Evolutionary conservation across 2,113 vertebrate species (phyloP), one percentile per base, ranked within the genome.

Genomic region (Maccullochella peelii): DNA sequence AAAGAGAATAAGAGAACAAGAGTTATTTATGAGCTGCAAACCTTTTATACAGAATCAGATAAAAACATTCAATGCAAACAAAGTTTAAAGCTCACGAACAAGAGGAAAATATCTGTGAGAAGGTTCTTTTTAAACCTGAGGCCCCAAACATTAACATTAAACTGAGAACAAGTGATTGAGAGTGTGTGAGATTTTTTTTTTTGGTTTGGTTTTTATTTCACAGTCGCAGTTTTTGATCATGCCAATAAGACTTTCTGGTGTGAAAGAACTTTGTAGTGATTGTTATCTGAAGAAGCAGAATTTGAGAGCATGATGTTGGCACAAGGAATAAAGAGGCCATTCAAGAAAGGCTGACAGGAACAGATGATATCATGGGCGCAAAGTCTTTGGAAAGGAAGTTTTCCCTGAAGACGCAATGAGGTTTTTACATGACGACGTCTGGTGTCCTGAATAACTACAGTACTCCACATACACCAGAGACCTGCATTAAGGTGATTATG

Each of bases 1-100:
- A 55, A 92, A 92, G 57, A 85, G 23, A 90, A 65, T 0, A n/a
- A 67, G 16, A 80, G 23, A 72, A 27, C 14, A 1, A 47, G 6
- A 27, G 40, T 33, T 33, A 33, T 33, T 33, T 33, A 33, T 33
- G 5, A 33, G 33, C 33, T 33, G 33, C 33, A 33, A 33, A 33
- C 33, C 33, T 33, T 33, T 33, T 33, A 33, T 33, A 33, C 33
- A 33, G 33, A 33, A 33, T 62, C 9, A 16, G 9, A 40, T 12
- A 15, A 36, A 71, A 33, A 58, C n/a, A 21, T 23, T 63, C 9
- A 40, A 25, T 44, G 7, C 3, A 62, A 62, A 62, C 25, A 59
- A 30, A 16, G 44, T 54, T 23, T 36, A 57, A 57, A 75, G 58
- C 40, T 44, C 71, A 59, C 36, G 7, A 54, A n/a, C 38, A 30